A percentile compares a stretch with the other conserved stretches of the same genome.
These are phyloP conservation scores for Pogonognathellus flavescens DNA, from an alignment of 1,140 invertebrate genomes.

Conservation along the genomic window DNA sequence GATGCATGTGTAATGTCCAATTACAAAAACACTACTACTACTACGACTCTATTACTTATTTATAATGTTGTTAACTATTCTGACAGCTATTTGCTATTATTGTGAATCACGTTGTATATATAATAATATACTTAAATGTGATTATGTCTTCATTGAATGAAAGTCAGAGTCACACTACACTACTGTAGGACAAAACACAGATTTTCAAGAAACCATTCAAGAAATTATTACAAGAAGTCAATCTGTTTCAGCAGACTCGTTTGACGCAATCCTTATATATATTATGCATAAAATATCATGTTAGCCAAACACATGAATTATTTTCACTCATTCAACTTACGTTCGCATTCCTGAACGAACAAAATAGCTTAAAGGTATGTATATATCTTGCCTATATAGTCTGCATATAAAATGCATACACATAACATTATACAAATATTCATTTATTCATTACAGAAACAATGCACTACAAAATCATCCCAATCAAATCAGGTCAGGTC, in stretches of 20 bases:
- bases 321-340: neutral
- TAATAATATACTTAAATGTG: neutral
- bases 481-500: conserved; percentile 45
- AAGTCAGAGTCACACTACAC: conserved; percentile 25
- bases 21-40: neutral
- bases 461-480: conserved; percentile 44
- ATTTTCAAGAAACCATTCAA: conserved; percentile 37
- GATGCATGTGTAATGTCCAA: neutral
- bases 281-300: neutral
- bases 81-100: too few relatives aligned
- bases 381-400: too few relatives aligned
- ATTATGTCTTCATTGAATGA: conserved; percentile 36
- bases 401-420: too few relatives aligned
- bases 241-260: conserved; percentile 40
- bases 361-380: conserved; percentile 21
- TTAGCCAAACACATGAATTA: neutral
- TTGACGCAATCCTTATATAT: conserved; percentile 21
- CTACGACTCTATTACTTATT: neutral
- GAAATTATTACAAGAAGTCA: neutral
- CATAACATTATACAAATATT: neutral
- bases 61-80: neutral
- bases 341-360: conserved; percentile 10
- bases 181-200: neutral
- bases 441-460: conserved; percentile 44
- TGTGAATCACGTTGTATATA: too few relatives aligned